Base-by-base conservation (phyloP, 2,797 vertebrate genomes). In the Myripristis jacobus region DNA sequence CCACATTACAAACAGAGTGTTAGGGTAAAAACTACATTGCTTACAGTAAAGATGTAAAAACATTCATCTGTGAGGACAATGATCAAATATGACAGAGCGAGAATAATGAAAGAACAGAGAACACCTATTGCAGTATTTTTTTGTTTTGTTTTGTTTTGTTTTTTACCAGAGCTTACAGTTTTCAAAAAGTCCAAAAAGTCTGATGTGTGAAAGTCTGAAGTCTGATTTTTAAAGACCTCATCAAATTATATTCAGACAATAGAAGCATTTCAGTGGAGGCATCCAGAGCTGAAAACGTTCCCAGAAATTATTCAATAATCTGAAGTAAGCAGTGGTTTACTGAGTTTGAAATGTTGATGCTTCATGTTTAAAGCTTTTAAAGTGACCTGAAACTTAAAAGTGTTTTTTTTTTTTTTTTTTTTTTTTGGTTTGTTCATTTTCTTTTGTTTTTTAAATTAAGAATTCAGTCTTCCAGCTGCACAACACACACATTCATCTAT, bases 241-340 rank as follows among this genome's bases (percentile, higher is more conserved):
- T 31, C 29, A 31, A 31, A 8, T 31, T 31, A 4, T 31, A 4
- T 31, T 31, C 8, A 31, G 4, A 31, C 29, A 31, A 31, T 8
- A 31, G 29, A 8, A 67, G 34, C n/a, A 34, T 48, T 69, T 4
- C 22, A 50, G 24, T 22, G 25, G 52, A 69, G 76, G 29, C 24
- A 73, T 50, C 41, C 55, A 21, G 19, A 71, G 29, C 29, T 31
- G 29, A 31, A 4, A 31, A 8, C 8, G n/a, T n/a, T n/a, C n/a
- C n/a, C 8, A 8, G 8, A 2, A 31, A 31, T 21, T 6, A 47
- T n/a, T 53, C 24, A 54, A 63, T 38, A 36, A 2, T 22, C 31
- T 43, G 5, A 34, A 15, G 43, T 22, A n/a, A 54, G 13, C 2
- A 52, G 13, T 6, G 52, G 52, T 22, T 0, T 19, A 31, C 46